phyloP scores from a whole-genome alignment of 2,113 vertebrate genomes.

The Carassius auratus region DNA sequence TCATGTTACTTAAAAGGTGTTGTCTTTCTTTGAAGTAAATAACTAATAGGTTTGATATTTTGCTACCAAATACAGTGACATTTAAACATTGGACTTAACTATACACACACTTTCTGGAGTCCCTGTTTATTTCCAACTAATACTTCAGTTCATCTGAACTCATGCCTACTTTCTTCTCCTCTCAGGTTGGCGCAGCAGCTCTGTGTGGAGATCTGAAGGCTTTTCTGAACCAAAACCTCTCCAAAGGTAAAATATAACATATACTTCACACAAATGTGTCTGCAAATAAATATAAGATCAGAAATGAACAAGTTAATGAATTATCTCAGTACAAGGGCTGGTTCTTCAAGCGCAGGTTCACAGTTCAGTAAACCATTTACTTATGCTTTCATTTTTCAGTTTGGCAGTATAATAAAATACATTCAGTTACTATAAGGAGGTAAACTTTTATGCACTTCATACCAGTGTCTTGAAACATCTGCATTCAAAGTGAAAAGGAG shows the following conservation, averaged over 20 bases:
- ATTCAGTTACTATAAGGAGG: background rate
- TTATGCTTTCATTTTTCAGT: background rate
- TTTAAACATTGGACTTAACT: no score
- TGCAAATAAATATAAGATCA: background rate
- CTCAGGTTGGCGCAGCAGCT: conserved; percentile 52
- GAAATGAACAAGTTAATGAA: background rate
- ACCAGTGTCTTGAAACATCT: background rate
- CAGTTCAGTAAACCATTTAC: background rate
- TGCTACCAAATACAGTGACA: no score
- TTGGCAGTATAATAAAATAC: background rate
- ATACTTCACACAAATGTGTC: background rate
- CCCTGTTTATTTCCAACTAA: background rate
- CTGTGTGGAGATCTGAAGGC: conserved; percentile 62
- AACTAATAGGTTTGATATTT: no score
- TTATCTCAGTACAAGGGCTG: background rate
- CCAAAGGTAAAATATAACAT: conserved; percentile 53
- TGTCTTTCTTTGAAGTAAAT: no score
- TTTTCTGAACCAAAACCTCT: conserved; percentile 54
- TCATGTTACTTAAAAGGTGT: no score
- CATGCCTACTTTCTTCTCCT: background rate
- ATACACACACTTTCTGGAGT: no score
- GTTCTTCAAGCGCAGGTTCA: background rate
- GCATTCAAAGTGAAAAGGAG: background rate
- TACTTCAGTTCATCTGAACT: background rate
- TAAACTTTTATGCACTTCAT: conserved; percentile 3